Base-by-base conservation (phyloP, 30 jellyfish, hydroid and myxozoan species). In the Hydra vulgaris region DNA sequence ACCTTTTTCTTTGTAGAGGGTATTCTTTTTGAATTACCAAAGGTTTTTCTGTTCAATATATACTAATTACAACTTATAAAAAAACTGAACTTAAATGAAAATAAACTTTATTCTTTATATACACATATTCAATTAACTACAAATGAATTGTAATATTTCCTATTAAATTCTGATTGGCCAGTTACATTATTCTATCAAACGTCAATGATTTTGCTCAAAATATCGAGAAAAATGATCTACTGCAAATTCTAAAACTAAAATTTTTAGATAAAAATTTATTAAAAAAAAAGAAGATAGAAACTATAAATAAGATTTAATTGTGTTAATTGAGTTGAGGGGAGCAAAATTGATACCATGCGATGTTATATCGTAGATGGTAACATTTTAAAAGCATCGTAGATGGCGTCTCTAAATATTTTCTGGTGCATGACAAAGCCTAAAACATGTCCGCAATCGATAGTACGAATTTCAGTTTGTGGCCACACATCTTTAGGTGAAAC, bases 391-490 rank as follows among this genome's bases (percentile, higher is more conserved):
- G 95, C 95, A 86, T 90, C 97, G 25, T 73, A 71, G 25, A 90
- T 86, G 66, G 97, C 97, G 21, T 82, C 82, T 61, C 97, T 76
- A 54, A 90, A 90, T 23, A 73, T 83, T 23, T 86, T 71, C 77
- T 90, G 97, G 26, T 86, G 83, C 23, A 81, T 78, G 79, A 90
- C 56, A 72, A 78, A 83, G 22, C 90, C 97, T 82, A 90, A 67
- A 3, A 90, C 92, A 81, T 90, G 97, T 8, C 97, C 97, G 81
- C 92, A 72, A 71, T 90, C 95, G 22, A 90, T 90, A 66, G 81
- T 27, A n/a, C 97, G 85, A 55, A 85, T 74, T 24, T 85, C 95
- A 0, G 94, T 75, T 21, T 81, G 40, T 0, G 89, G 85, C 94
- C 94, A 90, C 21, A 85, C 52, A 22, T 90, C 95, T 19, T 82